phyloP scores from a whole-genome alignment of 2,113 vertebrate species.

The Ceyx cyanopectus region DNA sequence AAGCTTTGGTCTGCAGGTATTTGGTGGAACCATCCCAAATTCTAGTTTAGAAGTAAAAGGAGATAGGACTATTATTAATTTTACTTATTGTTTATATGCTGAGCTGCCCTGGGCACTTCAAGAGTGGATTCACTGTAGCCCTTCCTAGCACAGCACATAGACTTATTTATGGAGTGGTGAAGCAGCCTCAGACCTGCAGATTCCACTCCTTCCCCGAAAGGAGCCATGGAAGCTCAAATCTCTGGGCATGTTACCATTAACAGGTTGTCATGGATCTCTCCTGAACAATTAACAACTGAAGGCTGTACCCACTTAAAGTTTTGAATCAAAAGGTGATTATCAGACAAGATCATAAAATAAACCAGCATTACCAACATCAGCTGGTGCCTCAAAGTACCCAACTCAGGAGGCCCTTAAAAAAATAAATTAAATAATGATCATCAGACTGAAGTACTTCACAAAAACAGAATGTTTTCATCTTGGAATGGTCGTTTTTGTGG shows the following conservation, averaged over 20 bases:
- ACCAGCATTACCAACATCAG: not conserved
- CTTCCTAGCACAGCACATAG: not conserved
- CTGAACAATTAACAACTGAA: not conserved
- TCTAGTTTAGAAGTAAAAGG: not conserved
- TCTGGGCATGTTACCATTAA: not conserved
- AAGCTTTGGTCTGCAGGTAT: not conserved
- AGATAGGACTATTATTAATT: not conserved
- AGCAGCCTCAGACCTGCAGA: not conserved
- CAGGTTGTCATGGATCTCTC: not conserved
- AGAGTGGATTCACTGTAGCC: not conserved
- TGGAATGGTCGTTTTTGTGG: not conserved
- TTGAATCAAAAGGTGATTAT: constrained; percentile 13
- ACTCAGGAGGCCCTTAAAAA: not conserved
- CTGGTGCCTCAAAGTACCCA: not conserved
- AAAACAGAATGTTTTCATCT: not conserved
- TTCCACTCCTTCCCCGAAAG: not conserved
- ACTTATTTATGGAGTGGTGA: not conserved
- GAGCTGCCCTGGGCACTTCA: not conserved
- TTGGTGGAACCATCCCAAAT: not conserved
- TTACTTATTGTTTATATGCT: not conserved
- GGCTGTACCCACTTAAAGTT: not conserved
- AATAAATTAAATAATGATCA: not conserved
- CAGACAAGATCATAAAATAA: not conserved
- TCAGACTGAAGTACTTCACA: not conserved
- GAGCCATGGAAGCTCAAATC: not conserved